Conservation (phyloP, 2,888 invertebrate genomes). For the Microdon myrmicae region DNA sequence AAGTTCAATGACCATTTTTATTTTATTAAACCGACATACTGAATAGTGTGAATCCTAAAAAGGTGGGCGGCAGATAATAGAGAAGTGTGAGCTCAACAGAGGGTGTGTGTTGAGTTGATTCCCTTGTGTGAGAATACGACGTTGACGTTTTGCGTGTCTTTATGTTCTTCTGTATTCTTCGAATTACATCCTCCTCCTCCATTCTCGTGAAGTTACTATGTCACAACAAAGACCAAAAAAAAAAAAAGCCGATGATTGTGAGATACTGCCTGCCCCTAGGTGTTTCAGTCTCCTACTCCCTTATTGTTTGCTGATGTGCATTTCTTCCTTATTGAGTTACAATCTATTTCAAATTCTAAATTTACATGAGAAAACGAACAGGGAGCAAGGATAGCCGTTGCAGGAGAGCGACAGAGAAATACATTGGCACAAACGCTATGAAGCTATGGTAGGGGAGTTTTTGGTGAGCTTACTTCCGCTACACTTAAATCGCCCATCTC, state of each 20-base stretch:
- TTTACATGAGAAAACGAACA: slow-evolving; percentile 23
- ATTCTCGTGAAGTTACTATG: slow-evolving; percentile 12
- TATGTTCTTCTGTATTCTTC: background rate
- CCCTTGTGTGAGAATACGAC: slow-evolving; percentile 18
- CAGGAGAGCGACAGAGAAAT: background rate
- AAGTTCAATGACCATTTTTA: slow-evolving; percentile 52
- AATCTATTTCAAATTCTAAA: slow-evolving; percentile 45
- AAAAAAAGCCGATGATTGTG: slow-evolving; percentile 2
- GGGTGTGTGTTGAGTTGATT: slow-evolving; percentile 1
- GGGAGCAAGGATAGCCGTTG: background rate
- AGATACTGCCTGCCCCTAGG: too few species aligned
- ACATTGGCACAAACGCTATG: too few species aligned
- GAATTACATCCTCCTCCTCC: slow-evolving; percentile 2
- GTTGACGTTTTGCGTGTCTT: slow-evolving; percentile 32
- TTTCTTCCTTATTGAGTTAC: slow-evolving; percentile 39
- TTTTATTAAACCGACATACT: slow-evolving; percentile 45
- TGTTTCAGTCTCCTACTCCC: slow-evolving; percentile 12
- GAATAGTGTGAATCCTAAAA: slow-evolving; percentile 43
- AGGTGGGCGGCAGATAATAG: slow-evolving; percentile 15
- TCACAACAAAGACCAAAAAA: slow-evolving; percentile 27
- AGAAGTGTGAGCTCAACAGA: too few species aligned
- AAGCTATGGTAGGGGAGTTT: background rate
- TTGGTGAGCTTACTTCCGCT: slow-evolving; percentile 32
- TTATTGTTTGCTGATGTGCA: slow-evolving; percentile 31
- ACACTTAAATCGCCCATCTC: slow-evolving; percentile 14